Percentiles rank a stretch among this genome's conserved stretches.
Conservation (phyloP, 2,888 invertebrate species). For the Autographa gamma region DNA sequence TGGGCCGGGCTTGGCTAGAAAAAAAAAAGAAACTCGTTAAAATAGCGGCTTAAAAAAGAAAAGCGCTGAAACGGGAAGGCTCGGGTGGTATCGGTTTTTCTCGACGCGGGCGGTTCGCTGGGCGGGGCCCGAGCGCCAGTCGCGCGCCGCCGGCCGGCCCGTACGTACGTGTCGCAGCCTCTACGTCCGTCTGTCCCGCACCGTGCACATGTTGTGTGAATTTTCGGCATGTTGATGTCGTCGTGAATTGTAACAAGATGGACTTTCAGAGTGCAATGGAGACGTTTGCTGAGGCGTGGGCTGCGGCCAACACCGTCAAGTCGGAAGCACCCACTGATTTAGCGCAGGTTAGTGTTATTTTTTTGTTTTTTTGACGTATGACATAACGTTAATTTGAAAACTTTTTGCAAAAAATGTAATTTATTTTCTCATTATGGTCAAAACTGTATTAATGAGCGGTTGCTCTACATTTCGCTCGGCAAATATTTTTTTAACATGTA, state of each 20-base stretch:
- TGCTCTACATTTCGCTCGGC: not conserved
- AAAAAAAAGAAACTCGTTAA: slow-evolving; percentile 86
- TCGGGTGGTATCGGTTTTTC: slow-evolving; percentile 88
- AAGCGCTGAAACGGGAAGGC: slow-evolving; percentile 89
- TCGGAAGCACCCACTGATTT: slow-evolving; percentile 89
- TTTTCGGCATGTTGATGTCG: slow-evolving; percentile 87
- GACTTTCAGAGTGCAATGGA: slow-evolving; percentile 99
- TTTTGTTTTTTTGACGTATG: slow-evolving; percentile 18
- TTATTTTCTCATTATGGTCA: not conserved
- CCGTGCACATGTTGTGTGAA: slow-evolving; percentile 81
- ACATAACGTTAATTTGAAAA: slow-evolving; percentile 6
- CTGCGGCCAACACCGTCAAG: slow-evolving; percentile 94
- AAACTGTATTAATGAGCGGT: not conserved
- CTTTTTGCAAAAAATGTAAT: not conserved
- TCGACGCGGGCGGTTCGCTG: slow-evolving; percentile 85
- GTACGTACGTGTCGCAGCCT: slow-evolving; percentile 79
- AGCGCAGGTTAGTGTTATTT: slow-evolving; percentile 90
- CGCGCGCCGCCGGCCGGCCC: slow-evolving; percentile 90
- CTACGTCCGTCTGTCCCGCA: slow-evolving; percentile 63
- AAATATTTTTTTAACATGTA: not conserved
- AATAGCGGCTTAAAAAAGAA: slow-evolving; percentile 89
- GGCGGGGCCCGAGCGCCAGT: slow-evolving; percentile 87
- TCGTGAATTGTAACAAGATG: slow-evolving; percentile 90
- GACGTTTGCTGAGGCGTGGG: slow-evolving; percentile 99
- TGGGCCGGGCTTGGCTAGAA: slow-evolving; percentile 84